phyloP scores from a whole-genome alignment of 2,797 vertebrate species.

The Helicolenus hilgendorfi region DNA sequence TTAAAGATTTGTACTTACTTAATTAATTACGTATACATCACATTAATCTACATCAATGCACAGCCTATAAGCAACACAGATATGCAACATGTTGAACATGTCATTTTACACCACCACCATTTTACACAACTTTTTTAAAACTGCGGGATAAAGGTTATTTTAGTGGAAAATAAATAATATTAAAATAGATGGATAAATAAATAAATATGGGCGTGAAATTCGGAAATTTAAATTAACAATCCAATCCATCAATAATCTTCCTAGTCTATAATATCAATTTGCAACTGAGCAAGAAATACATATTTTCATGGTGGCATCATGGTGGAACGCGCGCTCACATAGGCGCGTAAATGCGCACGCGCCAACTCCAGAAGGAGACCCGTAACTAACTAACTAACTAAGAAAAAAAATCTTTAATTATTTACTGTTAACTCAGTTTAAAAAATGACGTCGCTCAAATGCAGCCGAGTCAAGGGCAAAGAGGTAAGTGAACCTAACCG shows the following conservation, averaged over 20 bases:
- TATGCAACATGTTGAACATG: too few relatives aligned
- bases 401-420: slow-evolving; percentile 11
- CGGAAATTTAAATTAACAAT: neutral
- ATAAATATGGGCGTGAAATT: neutral
- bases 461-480: slow-evolving; percentile 66
- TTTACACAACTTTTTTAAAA: neutral
- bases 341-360: neutral
- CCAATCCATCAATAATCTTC: neutral
- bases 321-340: neutral
- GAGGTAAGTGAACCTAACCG: slow-evolving; percentile 22
- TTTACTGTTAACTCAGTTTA: slow-evolving; percentile 32
- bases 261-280: neutral
- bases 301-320: accelerated
- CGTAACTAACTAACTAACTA: neutral
- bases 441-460: slow-evolving; percentile 40
- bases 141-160: neutral
- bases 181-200: too few relatives aligned
- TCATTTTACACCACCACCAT: too few relatives aligned
- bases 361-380: neutral
- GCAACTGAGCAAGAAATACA: neutral
- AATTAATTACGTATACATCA: too few relatives aligned
- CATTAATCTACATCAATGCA: too few relatives aligned
- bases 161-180: neutral
- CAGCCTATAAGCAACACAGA: too few relatives aligned
- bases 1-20: neutral